phyloP scores from a whole-genome alignment of 2,797 vertebrate genomes.

The Mustela erminea region DNA sequence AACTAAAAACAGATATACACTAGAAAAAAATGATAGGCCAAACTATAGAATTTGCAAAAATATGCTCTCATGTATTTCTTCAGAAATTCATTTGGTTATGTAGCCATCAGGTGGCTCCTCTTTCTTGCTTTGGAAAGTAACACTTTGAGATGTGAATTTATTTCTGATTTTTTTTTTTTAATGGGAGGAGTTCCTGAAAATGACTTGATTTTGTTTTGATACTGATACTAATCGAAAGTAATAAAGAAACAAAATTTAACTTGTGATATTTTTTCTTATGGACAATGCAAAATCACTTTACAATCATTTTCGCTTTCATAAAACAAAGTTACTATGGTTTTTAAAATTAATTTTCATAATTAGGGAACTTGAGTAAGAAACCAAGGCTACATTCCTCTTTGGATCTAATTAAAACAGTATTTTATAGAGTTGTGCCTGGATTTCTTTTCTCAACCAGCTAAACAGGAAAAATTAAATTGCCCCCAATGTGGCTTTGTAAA shows the following conservation, averaged over 20 bases:
- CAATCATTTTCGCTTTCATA: constrained; percentile 69
- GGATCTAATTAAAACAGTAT: constrained; percentile 85
- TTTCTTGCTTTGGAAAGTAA: not conserved
- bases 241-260: not conserved
- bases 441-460: constrained; percentile 75
- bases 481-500: constrained; percentile 74
- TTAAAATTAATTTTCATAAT: constrained; percentile 82
- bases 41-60: not conserved
- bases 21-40: not conserved
- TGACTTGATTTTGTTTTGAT: not conserved
- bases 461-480: constrained; percentile 79
- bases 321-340: constrained; percentile 72
- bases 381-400: constrained; percentile 73
- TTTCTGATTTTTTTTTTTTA: not conserved
- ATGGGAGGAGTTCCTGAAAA: not conserved
- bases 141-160: not conserved
- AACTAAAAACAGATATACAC: not conserved
- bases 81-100: not conserved
- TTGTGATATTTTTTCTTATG: not conserved
- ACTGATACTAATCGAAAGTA: not conserved
- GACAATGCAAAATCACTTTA: constrained; percentile 67
- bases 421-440: constrained; percentile 79
- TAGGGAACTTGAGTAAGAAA: constrained; percentile 77
- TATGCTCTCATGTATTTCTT: not conserved
- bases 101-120: not conserved